Base-by-base conservation (phyloP, 2,888 invertebrate genomes). In the Caenorhabditis wallacei region DNA sequence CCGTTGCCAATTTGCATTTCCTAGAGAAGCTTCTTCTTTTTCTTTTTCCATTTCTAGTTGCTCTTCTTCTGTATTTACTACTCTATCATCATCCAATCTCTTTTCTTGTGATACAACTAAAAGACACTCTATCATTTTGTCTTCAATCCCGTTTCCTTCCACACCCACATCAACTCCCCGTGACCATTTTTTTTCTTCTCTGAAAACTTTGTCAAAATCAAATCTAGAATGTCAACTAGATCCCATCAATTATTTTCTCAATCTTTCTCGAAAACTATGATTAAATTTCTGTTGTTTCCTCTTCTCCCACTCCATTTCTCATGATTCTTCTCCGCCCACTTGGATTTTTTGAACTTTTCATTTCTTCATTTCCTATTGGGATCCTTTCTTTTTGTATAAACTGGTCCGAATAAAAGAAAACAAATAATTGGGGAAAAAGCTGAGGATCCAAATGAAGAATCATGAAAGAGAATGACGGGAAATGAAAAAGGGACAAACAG, bases 101-200 rank as follows among this genome's bases (percentile, higher is more conserved):
- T 18, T 48, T 48, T 40, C 20, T 51, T 66, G 66, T 66, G 66
- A 66, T 66, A 66, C 22, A 18, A 24, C 24, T 30, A 7, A 13
- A 51, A 66, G 53, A 66, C 66, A 66, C 16, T 53, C 48, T 66
- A 66, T 66, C 53, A 53, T 53, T 40, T 66, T 53, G 51, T 51
- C 53, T 51, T 66, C 26, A n/a, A 5, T 22, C 10, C n/a, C n/a
- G 13, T n/a, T 40, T 30, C 4, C 8, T 51, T n/a, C 16, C 66
- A 53, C 22, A 11, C 51, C 66, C 66, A 61, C 66, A 51, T 37
- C 53, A 40, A 48, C 37, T 30, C 66, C 66, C 66, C 66, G 53
- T 66, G 66, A 66, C 66, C 66, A 66, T 66, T 37, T 30, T 22
- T 11, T 48, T 48, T 18, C 18, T 18, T 8, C 18, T 46, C 22